Evolutionary conservation across 2,113 vertebrate species (phyloP).

Genomic region (Chaenocephalus aceratus): DNA sequence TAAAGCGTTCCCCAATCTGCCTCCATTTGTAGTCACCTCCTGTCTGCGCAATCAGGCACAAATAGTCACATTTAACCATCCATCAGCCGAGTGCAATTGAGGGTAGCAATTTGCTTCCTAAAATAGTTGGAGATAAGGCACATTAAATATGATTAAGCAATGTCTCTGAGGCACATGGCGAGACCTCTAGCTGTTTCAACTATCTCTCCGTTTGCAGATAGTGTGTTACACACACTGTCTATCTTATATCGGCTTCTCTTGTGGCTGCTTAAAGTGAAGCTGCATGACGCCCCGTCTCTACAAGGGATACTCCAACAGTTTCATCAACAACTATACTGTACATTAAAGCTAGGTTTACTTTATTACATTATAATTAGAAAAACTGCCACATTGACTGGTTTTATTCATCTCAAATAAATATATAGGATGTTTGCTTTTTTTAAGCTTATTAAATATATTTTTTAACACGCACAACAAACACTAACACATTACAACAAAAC

Average conservation of each 20-base stretch:
- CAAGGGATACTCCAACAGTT: conserved; percentile 29
- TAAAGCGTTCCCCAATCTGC: conserved; percentile 10
- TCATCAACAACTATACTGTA: conserved; percentile 9
- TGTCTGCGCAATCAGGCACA: conserved; percentile 46
- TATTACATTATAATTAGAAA: neutral
- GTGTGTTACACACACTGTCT: conserved; percentile 36
- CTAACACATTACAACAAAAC: too few species aligned
- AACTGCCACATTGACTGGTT: neutral
- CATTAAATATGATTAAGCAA: conserved; percentile 81
- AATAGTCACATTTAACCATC: conserved; percentile 46
- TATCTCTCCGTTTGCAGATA: conserved; percentile 71
- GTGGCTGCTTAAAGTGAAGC: conserved; percentile 43
- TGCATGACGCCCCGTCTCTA: conserved; percentile 22
- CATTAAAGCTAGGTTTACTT: too few species aligned
- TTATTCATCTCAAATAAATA: neutral
- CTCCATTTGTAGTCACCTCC: conserved; percentile 5
- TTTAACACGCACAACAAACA: too few species aligned
- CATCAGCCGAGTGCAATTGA: conserved; percentile 41
- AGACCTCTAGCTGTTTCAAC: conserved; percentile 78
- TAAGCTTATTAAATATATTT: too few species aligned
- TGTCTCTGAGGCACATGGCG: conserved; percentile 63
- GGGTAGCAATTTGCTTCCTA: conserved; percentile 70
- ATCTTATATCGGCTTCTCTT: conserved; percentile 45
- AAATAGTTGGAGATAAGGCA: conserved; percentile 79
- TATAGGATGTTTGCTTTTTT: neutral